Percentiles rank a stretch among this genome's conserved stretches.
phyloP scores from a whole-genome alignment of 1,140 invertebrate species.

The Rhagoletis pomonella region DNA sequence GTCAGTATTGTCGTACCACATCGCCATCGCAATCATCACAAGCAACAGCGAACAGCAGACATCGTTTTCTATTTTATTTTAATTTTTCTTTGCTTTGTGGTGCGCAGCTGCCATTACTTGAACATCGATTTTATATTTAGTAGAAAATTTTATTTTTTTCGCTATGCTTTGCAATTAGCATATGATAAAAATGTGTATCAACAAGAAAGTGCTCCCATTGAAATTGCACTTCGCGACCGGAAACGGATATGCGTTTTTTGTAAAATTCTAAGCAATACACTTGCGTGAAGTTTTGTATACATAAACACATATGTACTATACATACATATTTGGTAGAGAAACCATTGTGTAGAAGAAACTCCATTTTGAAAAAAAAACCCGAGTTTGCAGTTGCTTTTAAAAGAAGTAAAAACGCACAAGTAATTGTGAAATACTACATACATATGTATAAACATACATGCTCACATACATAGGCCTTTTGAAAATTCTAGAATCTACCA shows the following conservation, averaged over 20 bases:
- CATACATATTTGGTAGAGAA: too few relatives aligned
- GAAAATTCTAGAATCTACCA: too few relatives aligned
- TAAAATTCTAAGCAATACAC: too few relatives aligned
- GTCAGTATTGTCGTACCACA: conserved; percentile 12
- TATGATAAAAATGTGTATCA: not conserved
- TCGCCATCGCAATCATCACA: not conserved
- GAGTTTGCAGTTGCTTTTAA: too few relatives aligned
- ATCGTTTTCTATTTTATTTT: conserved; percentile 47
- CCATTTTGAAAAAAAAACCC: not conserved
- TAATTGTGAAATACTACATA: too few relatives aligned
- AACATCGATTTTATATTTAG: conserved; percentile 46
- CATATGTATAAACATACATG: not conserved
- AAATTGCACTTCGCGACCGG: conserved; percentile 1
- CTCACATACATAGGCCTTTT: too few relatives aligned
- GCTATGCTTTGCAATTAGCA: not conserved
- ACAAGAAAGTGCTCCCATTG: not conserved
- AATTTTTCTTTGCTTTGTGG: conserved; percentile 32
- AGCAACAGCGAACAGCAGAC: conserved; percentile 19
- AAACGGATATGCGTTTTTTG: not conserved
- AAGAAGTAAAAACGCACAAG: too few relatives aligned
- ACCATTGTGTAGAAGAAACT: not conserved
- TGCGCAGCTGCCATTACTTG: conserved; percentile 40
- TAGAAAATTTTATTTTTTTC: conserved; percentile 4
- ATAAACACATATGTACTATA: too few relatives aligned
- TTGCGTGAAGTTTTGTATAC: too few relatives aligned